Evolutionary conservation across 1,140 invertebrate species (phyloP).

Genomic region (Andrena cerasifolii): DNA sequence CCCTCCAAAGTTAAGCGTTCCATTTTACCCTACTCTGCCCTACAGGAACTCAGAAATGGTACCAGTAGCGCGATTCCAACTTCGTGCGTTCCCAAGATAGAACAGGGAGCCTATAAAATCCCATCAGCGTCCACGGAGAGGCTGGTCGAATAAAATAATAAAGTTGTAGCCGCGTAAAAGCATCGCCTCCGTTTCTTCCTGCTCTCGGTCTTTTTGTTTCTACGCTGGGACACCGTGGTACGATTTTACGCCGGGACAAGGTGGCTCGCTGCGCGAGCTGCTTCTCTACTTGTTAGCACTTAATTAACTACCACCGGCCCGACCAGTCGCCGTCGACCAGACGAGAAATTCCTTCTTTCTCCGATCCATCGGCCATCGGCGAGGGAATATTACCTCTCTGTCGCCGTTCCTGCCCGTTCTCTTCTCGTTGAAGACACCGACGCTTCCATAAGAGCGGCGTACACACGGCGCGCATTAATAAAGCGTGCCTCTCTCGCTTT

Average conservation of each 20-base stretch:
- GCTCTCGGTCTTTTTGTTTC: neutral
- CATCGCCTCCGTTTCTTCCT: neutral
- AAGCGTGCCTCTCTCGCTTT: slow-evolving; percentile 18
- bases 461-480: slow-evolving; percentile 31
- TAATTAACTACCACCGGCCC: slow-evolving; percentile 51
- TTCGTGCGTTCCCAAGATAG: no score
- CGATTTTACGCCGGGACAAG: slow-evolving; percentile 46
- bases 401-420: neutral
- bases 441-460: slow-evolving; percentile 25
- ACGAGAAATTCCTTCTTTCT: slow-evolving; percentile 51
- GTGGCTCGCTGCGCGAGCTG: slow-evolving; percentile 42
- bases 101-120: no score
- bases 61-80: no score
- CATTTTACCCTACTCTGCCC: no score
- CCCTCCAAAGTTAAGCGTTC: no score
- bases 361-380: slow-evolving; percentile 18
- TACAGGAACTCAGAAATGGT: no score
- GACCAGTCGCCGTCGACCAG: slow-evolving; percentile 45
- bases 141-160: slow-evolving; percentile 42
- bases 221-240: slow-evolving; percentile 18
- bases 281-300: slow-evolving; percentile 51
- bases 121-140: neutral
- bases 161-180: slow-evolving; percentile 37
- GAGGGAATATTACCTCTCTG: neutral
- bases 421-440: slow-evolving; percentile 26